phyloP scores from a whole-genome alignment of 1,140 invertebrate genomes.

The Vollenhovia emeryi region DNA sequence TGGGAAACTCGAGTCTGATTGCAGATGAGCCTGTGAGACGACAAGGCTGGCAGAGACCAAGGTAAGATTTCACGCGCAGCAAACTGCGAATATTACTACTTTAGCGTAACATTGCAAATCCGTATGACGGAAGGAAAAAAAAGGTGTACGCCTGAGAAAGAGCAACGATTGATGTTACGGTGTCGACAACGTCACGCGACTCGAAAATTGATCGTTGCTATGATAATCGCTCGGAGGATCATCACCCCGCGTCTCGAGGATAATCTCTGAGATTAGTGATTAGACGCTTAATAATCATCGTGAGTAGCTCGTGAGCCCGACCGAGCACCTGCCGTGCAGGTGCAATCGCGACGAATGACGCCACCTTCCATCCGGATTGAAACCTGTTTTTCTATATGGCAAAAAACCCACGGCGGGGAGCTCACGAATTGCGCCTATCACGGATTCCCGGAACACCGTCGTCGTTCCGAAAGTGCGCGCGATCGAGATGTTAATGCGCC shows the following conservation, averaged over 20 bases:
- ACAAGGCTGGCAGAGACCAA: neutral
- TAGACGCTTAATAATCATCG: conserved; percentile 66
- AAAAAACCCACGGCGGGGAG: conserved; percentile 40
- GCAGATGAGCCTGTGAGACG: neutral
- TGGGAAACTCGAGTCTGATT: neutral
- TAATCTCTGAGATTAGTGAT: conserved; percentile 61
- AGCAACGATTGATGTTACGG: neutral
- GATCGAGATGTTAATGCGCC: conserved; percentile 38
- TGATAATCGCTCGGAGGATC: conserved; percentile 6
- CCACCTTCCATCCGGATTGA: conserved; percentile 47
- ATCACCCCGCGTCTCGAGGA: conserved; percentile 15
- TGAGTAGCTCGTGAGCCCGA: conserved; percentile 20
- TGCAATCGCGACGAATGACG: conserved; percentile 67
- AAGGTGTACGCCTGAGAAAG: neutral
- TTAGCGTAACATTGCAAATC: neutral
- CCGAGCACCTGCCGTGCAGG: conserved; percentile 76
- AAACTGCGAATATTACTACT: neutral
- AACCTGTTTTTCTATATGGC: conserved; percentile 63
- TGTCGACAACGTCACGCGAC: conserved; percentile 26
- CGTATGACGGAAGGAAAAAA: neutral
- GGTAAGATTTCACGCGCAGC: neutral
- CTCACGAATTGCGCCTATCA: conserved; percentile 44
- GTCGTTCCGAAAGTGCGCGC: conserved; percentile 23
- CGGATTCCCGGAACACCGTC: conserved; percentile 34
- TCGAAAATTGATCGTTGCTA: conserved; percentile 44